phyloP scores from a whole-genome alignment of 2,797 vertebrate species.

The Pangasius larnaudii region DNA sequence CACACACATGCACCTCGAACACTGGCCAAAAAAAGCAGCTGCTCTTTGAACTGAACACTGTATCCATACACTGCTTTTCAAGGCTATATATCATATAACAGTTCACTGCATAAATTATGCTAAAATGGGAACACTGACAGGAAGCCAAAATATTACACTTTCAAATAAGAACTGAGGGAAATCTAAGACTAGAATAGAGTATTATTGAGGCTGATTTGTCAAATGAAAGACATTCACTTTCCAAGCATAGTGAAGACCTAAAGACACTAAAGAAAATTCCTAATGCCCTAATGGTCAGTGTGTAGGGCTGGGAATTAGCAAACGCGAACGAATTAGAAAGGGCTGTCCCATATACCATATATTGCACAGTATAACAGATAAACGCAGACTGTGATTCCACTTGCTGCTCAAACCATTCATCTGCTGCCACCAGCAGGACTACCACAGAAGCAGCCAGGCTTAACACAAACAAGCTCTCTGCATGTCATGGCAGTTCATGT shows the following conservation, averaged over 20 bases:
- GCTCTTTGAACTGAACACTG: slow-evolving; percentile 55
- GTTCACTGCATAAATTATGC: slow-evolving; percentile 79
- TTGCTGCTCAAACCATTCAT: slow-evolving; percentile 46
- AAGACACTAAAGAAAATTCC: neutral
- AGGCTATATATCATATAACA: slow-evolving; percentile 71
- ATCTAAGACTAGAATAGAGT: slow-evolving; percentile 53
- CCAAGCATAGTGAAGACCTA: slow-evolving; percentile 26
- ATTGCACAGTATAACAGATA: slow-evolving; percentile 12
- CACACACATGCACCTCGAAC: neutral
- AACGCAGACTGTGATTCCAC: slow-evolving; percentile 6
- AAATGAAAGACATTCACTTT: slow-evolving; percentile 43
- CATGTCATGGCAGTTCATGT: slow-evolving; percentile 24
- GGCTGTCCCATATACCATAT: slow-evolving; percentile 10
- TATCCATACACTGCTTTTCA: slow-evolving; percentile 68
- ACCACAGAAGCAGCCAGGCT: slow-evolving; percentile 43
- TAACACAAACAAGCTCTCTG: slow-evolving; percentile 29
- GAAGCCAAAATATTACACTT: slow-evolving; percentile 73
- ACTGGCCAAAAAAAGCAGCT: slow-evolving; percentile 22
- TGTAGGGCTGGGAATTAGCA: slow-evolving; percentile 4
- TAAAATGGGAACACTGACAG: slow-evolving; percentile 73
- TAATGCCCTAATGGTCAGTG: neutral
- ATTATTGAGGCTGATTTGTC: slow-evolving; percentile 45
- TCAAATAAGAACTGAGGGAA: slow-evolving; percentile 55
- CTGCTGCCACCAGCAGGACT: slow-evolving; percentile 65
- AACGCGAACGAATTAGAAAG: neutral